Evolutionary conservation across 2,797 vertebrate species (phyloP).

Genomic region (Dendrocincla tyrannina): DNA sequence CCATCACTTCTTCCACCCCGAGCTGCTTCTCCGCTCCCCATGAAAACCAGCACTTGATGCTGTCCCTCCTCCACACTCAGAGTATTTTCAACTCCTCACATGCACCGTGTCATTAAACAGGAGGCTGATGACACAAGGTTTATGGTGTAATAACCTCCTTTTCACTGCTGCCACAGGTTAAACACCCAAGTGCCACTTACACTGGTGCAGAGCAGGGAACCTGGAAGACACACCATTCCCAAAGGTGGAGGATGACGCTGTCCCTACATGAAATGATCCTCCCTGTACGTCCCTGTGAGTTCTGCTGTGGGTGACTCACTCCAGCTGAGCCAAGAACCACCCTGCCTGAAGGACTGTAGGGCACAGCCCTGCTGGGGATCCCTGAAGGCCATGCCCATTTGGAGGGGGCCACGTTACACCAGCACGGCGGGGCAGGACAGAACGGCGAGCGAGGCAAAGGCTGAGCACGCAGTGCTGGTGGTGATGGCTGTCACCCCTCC

Average conservation of each 20-base stretch:
- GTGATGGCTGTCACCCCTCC: neutral
- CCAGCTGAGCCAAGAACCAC: neutral
- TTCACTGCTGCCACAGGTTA: neutral
- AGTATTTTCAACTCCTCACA: neutral
- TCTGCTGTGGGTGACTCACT: neutral
- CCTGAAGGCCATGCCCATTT: neutral
- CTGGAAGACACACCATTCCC: neutral
- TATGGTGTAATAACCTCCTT: neutral
- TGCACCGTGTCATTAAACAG: accelerated
- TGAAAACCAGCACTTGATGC: accelerated
- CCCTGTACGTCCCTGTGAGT: accelerated
- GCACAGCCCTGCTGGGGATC: neutral
- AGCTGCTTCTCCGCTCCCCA: neutral
- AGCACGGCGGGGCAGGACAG: neutral
- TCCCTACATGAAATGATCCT: accelerated
- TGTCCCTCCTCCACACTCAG: neutral
- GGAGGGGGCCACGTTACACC: neutral
- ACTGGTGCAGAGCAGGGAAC: neutral
- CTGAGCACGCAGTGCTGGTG: neutral
- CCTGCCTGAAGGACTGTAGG: neutral
- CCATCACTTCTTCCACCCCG: neutral
- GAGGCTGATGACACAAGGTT: neutral
- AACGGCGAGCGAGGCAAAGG: neutral
- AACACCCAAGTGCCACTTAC: accelerated
- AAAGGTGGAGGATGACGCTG: neutral